Base-by-base conservation (phyloP, 1,140 invertebrate genomes). In the Anastrepha obliqua region DNA sequence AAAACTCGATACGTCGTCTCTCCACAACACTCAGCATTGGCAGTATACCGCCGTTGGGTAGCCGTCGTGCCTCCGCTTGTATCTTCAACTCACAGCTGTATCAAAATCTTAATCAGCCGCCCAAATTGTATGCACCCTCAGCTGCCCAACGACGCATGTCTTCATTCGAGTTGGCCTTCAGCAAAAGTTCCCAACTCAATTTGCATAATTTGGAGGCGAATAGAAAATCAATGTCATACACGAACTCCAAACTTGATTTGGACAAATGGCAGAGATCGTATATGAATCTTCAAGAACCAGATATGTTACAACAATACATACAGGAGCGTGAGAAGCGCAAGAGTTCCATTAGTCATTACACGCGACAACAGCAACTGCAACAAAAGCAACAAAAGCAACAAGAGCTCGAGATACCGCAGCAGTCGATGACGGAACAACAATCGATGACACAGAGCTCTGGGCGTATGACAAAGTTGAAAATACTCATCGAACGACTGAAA, bases 1-100 rank as follows among this genome's bases (percentile, higher is more conserved):
- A 96, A 91, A 97, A 96, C 93, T 96, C 96, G 2, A 95, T 96
- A 87, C 90, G 94, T 74, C 92, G 91, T 0, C 88, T 91, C 0
- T 92, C 91, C 3, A 91, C 91, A 3, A 90, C 91, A n/a, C 88
- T 92, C 59, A 91, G 90, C 85, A 92, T 92, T 15, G 86, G 87
- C 85, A 89, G 89, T 81, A 64, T 87, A 59, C 89, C 88, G 15
- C 62, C 89, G 17, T 81, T 81, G 74, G 90, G 90, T 47, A 93
- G 91, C 88, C 90, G 92, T 1, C 90, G 91, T 47, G 91, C 91
- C 86, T 93, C 92, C 39, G 92, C 92, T 8, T 92, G 91, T 88
- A 91, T 92, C 42, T 93, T 92, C 87, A 93, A 93, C 88, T 93
- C 92, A 20, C 92, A 93, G 88, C 90, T 93, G 29, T 93, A 93